phyloP scores from a whole-genome alignment of 2,888 invertebrate genomes.

The Dasypolia templi region DNA sequence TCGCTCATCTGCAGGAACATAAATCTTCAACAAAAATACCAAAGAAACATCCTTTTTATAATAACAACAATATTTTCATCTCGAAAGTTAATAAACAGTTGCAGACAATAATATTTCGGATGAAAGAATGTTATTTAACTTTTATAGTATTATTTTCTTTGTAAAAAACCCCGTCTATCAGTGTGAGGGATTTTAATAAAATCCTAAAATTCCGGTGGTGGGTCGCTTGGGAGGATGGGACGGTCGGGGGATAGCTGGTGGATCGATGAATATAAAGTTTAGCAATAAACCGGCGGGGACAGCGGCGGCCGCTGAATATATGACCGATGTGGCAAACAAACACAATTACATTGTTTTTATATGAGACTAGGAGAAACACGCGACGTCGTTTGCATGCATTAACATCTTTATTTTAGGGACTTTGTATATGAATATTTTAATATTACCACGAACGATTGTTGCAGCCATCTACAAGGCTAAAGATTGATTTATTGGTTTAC shows the following conservation, averaged over 20 bases:
- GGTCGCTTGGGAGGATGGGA: conserved; percentile 19
- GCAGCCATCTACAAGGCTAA: too few species aligned
- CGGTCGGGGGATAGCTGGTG: conserved; percentile 14
- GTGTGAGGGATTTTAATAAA: conserved; percentile 63
- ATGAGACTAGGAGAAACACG: conserved; percentile 8
- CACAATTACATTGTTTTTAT: conserved; percentile 56
- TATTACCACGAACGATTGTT: not conserved
- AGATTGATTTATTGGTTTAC: not conserved
- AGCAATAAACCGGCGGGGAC: conserved; percentile 60
- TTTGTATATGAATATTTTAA: not conserved
- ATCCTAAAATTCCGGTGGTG: conserved; percentile 54
- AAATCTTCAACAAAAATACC: conserved; percentile 32
- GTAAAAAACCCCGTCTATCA: conserved; percentile 47
- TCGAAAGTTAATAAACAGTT: conserved; percentile 48
- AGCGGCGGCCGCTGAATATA: conserved; percentile 40
- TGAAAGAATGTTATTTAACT: conserved; percentile 59
- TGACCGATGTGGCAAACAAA: conserved; percentile 56
- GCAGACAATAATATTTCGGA: conserved; percentile 47
- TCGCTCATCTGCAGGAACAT: conserved; percentile 29
- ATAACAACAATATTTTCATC: conserved; percentile 32
- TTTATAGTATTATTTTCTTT: conserved; percentile 53
- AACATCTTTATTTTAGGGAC: too few species aligned
- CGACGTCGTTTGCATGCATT: not conserved
- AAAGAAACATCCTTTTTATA: conserved; percentile 11
- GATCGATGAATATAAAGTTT: conserved; percentile 66